Conservation (phyloP, 1,140 invertebrate genomes). For the Apis dorsata region DNA sequence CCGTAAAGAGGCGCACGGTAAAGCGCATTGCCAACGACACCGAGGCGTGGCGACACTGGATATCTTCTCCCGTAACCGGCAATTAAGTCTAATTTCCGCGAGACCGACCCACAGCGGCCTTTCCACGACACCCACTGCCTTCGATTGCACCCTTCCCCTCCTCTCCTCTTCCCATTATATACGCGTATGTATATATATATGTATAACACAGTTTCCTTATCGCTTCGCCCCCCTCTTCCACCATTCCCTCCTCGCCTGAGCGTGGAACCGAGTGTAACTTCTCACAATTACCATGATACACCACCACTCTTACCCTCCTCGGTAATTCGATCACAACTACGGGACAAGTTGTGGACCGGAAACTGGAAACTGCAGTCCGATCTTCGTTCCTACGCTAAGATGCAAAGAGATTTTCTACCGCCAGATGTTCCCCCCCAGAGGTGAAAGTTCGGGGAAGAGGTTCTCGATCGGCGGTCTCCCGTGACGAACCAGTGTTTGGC, state of each 20-base stretch:
- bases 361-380: conserved; percentile 55
- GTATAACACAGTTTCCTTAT: too few species aligned
- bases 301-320: not conserved
- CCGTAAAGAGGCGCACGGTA: not conserved
- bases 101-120: conserved; percentile 14
- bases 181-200: too few species aligned
- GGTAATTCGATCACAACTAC: conserved; percentile 73
- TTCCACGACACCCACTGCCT: not conserved
- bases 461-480: too few species aligned
- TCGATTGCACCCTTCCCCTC: conserved; percentile 12
- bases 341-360: conserved; percentile 61
- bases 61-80: conserved; percentile 40
- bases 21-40: not conserved
- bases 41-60: conserved; percentile 21
- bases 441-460: too few species aligned
- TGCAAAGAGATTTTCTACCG: conserved; percentile 20
- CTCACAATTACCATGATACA: conserved; percentile 71
- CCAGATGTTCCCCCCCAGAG: not conserved
- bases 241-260: not conserved
- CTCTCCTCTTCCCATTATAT: not conserved
- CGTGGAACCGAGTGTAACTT: conserved; percentile 64
- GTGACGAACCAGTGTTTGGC: too few species aligned
- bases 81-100: conserved; percentile 56
- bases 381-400: conserved; percentile 6
- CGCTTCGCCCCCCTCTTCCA: too few species aligned